phyloP scores from a whole-genome alignment of 1,140 invertebrate genomes.

The Drosophila fuyamai region DNA sequence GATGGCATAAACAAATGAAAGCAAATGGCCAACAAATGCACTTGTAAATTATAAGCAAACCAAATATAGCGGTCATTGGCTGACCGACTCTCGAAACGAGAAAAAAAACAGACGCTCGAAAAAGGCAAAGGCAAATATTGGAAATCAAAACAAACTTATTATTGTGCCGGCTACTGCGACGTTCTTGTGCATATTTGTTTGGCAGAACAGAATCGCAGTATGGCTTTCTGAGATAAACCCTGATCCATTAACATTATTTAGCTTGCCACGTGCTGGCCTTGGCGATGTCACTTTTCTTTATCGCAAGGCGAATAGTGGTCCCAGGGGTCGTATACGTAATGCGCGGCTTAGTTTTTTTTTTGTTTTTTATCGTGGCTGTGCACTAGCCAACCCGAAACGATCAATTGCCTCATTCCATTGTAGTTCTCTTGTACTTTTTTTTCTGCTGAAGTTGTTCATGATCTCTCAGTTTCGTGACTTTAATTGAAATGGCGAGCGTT shows the following conservation, averaged over 20 bases:
- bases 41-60: constrained; percentile 30
- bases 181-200: constrained; percentile 20
- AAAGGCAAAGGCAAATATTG: constrained; percentile 11
- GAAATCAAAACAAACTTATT: constrained; percentile 39
- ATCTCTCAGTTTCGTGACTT: constrained; percentile 60
- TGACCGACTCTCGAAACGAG: constrained; percentile 13
- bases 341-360: constrained; percentile 25
- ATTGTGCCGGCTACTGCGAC: constrained; percentile 39
- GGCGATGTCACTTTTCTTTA: constrained; percentile 71
- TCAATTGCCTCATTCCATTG: constrained; percentile 53
- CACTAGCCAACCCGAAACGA: constrained; percentile 28
- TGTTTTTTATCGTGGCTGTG: constrained; percentile 35
- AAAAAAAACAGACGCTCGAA: constrained; percentile 25
- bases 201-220: constrained; percentile 3
- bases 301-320: constrained; percentile 50
- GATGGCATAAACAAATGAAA: constrained; percentile 5
- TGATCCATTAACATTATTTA: constrained; percentile 32
- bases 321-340: constrained; percentile 65
- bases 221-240: constrained; percentile 24
- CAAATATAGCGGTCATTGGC: constrained; percentile 49
- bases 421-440: constrained; percentile 34
- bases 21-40: constrained; percentile 28
- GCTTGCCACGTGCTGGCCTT: constrained; percentile 65
- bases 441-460: constrained; percentile 30
- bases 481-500: constrained; percentile 55